Conservation (phyloP, 2,888 invertebrate species). For the Pollenia angustigena region DNA sequence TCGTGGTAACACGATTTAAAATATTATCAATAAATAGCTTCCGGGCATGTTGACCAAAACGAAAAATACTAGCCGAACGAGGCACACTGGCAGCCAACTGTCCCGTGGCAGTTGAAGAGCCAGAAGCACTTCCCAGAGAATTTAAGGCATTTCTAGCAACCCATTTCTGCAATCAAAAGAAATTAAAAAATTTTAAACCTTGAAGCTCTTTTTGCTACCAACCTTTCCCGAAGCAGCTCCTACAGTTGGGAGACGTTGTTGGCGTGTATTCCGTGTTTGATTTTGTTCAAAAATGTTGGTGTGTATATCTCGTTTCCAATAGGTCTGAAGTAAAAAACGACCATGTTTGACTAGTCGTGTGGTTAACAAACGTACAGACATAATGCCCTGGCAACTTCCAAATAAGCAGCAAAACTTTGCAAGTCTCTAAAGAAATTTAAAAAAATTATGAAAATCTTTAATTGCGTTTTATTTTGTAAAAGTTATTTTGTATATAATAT, state of each 20-base stretch:
- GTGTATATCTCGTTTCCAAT: conserved; percentile 85
- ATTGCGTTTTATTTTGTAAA: conserved; percentile 59
- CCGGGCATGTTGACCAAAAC: conserved; percentile 87
- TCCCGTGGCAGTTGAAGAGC: conserved; percentile 52
- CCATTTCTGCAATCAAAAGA: conserved; percentile 42
- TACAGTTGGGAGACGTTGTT: conserved; percentile 79
- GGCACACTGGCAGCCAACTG: conserved; percentile 71
- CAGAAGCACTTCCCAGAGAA: conserved; percentile 62
- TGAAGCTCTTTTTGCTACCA: conserved; percentile 53
- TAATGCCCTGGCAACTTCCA: conserved; percentile 75
- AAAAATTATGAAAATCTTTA: conserved; percentile 16
- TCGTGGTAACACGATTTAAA: conserved; percentile 88
- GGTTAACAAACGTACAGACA: conserved; percentile 86
- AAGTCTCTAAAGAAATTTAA: background rate
- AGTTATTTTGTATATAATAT: conserved; percentile 4
- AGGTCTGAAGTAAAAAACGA: conserved; percentile 85
- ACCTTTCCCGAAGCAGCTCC: conserved; percentile 80
- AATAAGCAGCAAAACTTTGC: conserved; percentile 25
- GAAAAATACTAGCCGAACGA: conserved; percentile 83
- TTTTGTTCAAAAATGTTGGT: conserved; percentile 85
- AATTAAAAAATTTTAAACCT: background rate
- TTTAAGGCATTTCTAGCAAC: conserved; percentile 59
- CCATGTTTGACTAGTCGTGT: conserved; percentile 87
- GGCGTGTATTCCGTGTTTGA: conserved; percentile 79
- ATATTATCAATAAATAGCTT: conserved; percentile 89